Conservation (phyloP, 1,140 invertebrate genomes). For the Orussus abietinus region DNA sequence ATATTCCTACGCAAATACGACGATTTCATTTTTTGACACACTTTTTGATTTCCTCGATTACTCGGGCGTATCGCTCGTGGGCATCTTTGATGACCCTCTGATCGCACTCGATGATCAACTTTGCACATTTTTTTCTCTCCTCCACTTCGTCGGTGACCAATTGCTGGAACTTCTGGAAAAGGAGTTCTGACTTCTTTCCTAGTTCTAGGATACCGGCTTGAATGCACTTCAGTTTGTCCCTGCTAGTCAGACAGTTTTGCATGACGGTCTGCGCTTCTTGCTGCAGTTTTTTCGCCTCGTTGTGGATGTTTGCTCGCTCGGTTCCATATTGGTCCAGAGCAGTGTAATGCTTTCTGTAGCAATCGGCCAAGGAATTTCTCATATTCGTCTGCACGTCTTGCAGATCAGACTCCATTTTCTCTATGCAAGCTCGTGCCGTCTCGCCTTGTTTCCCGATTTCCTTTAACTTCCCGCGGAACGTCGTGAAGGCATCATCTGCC, state of each 20-base stretch:
- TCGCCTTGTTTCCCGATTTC: constrained; percentile 20
- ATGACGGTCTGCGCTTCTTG: constrained; percentile 26
- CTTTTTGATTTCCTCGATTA: constrained; percentile 18
- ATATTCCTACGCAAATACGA: too few relatives aligned
- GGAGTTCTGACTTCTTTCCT: constrained; percentile 17
- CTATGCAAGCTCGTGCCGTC: constrained; percentile 17
- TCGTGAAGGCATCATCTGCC: constrained; percentile 10
- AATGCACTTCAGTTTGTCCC: constrained; percentile 22
- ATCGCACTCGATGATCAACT: constrained; percentile 21
- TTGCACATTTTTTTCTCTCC: constrained; percentile 16
- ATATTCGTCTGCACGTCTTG: constrained; percentile 16
- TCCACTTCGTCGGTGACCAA: constrained; percentile 23
- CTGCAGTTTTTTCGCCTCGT: constrained; percentile 25
- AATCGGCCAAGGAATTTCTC: constrained; percentile 26
- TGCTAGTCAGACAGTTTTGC: constrained; percentile 20
- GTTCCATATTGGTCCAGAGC: constrained; percentile 22
- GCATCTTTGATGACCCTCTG: constrained; percentile 14
- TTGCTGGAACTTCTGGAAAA: constrained; percentile 20
- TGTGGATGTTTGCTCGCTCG: constrained; percentile 24
- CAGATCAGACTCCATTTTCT: constrained; percentile 17
- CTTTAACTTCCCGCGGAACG: constrained; percentile 14
- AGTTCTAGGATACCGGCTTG: constrained; percentile 21
- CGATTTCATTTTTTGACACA: constrained; percentile 17
- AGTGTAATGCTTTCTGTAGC: constrained; percentile 29
- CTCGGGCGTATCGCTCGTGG: constrained; percentile 11